Conservation (phyloP, 2,888 invertebrate species). For the Sesamia inferens region DNA sequence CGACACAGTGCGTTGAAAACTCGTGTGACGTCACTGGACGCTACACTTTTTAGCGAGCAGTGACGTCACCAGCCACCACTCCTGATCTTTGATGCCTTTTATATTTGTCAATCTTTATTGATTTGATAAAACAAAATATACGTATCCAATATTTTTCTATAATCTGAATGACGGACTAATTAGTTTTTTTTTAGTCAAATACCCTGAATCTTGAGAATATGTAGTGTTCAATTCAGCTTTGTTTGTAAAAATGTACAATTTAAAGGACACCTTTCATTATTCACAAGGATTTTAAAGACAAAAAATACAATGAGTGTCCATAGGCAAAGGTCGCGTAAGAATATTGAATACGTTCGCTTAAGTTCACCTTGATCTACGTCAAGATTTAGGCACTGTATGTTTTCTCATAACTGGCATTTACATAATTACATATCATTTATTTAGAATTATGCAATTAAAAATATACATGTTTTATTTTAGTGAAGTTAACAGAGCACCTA, state of each 20-base stretch:
- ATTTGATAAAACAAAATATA: too few relatives aligned
- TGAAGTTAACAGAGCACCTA: neutral
- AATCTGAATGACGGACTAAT: too few relatives aligned
- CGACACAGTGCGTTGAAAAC: too few relatives aligned
- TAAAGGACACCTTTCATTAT: conserved; percentile 85
- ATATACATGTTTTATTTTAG: conserved; percentile 3
- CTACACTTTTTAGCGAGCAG: too few relatives aligned
- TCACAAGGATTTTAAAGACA: conserved; percentile 84
- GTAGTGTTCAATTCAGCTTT: conserved; percentile 73
- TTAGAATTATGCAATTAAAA: conserved; percentile 11
- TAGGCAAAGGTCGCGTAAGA: conserved; percentile 80
- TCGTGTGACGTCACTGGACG: too few relatives aligned
- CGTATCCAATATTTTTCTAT: too few relatives aligned
- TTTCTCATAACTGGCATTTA: conserved; percentile 54
- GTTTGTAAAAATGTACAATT: conserved; percentile 82
- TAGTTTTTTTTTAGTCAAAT: too few relatives aligned
- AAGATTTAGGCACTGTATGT: conserved; percentile 57
- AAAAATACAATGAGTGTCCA: conserved; percentile 82
- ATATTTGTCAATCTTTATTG: too few relatives aligned
- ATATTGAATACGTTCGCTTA: conserved; percentile 79
- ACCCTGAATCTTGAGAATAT: conserved; percentile 62
- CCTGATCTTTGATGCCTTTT: too few relatives aligned
- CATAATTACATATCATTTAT: conserved; percentile 31
- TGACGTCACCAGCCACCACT: too few relatives aligned
- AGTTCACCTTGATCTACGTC: conserved; percentile 81